phyloP scores from a whole-genome alignment of 1,140 invertebrate genomes.

The Drosophila dunni region DNA sequence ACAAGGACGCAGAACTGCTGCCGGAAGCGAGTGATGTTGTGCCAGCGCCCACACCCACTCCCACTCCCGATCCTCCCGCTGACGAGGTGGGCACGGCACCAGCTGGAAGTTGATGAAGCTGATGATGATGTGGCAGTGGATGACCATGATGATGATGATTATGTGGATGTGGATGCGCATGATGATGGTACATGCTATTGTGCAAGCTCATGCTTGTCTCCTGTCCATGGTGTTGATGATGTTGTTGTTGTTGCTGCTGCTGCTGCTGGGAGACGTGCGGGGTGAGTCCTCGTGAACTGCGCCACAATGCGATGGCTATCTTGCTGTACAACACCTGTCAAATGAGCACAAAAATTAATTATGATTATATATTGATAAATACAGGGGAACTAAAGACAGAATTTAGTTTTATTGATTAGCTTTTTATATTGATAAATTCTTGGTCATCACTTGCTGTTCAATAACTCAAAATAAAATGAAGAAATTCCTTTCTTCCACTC shows the following conservation, averaged over 20 bases:
- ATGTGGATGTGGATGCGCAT: slow-evolving; percentile 62
- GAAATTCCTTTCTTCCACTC: slow-evolving; percentile 63
- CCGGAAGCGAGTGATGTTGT: slow-evolving; percentile 58
- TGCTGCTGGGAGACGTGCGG: slow-evolving; percentile 80
- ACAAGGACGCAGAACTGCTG: slow-evolving; percentile 68
- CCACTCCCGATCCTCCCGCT: slow-evolving; percentile 6
- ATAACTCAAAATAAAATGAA: not conserved
- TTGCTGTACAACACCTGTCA: slow-evolving; percentile 88
- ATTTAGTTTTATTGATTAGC: not conserved
- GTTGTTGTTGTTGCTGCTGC: slow-evolving; percentile 45
- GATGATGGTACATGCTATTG: slow-evolving; percentile 82
- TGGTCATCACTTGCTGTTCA: too few species aligned
- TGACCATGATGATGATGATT: slow-evolving; percentile 46
- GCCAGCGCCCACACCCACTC: not conserved
- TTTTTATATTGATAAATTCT: not conserved
- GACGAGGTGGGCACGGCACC: slow-evolving; percentile 34
- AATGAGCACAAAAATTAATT: slow-evolving; percentile 11
- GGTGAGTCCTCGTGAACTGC: slow-evolving; percentile 87
- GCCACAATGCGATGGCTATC: slow-evolving; percentile 91
- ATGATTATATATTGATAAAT: not conserved
- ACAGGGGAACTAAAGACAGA: not conserved
- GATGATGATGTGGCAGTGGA: slow-evolving; percentile 32
- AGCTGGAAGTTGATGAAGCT: slow-evolving; percentile 57
- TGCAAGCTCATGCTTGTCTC: slow-evolving; percentile 74
- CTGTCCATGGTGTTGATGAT: slow-evolving; percentile 48